Percentiles rank a stretch among this genome's conserved stretches.
phyloP scores from a whole-genome alignment of 2,888 invertebrate genomes.

The Notodonta ziczac region DNA sequence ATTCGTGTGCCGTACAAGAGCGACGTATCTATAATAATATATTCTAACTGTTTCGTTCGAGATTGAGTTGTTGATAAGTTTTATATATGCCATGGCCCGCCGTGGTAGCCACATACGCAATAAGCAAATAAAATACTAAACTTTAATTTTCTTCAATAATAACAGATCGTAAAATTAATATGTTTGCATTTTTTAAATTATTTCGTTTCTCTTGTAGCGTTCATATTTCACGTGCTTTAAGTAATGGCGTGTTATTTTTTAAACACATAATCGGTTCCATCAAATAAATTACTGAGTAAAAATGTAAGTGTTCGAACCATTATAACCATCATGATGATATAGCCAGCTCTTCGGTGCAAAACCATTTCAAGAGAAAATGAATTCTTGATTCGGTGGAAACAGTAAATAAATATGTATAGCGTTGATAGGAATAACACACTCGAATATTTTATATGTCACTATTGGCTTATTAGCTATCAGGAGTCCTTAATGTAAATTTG shows the following conservation, averaged over 20 bases:
- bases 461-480: no score
- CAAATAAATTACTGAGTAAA: conserved; percentile 1
- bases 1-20: conserved; percentile 16
- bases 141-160: neutral
- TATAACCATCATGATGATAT: conserved; percentile 30
- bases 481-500: no score
- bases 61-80: conserved; percentile 23
- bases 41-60: conserved; percentile 1
- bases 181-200: neutral
- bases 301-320: neutral
- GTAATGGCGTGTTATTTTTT: neutral
- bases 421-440: conserved; percentile 17
- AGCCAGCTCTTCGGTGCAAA: conserved; percentile 32
- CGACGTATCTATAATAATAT: conserved; percentile 5
- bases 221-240: neutral
- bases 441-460: neutral
- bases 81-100: neutral
- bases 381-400: conserved; percentile 22
- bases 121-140: no score
- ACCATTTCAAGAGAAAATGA: conserved; percentile 8
- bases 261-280: neutral
- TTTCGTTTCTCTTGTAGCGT: neutral
- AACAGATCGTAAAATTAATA: neutral
- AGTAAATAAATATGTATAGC: conserved; percentile 33
- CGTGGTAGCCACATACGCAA: neutral